Evolutionary conservation across 2,888 invertebrate genomes (phyloP).

Genomic region (Lamellibrachia columna): DNA sequence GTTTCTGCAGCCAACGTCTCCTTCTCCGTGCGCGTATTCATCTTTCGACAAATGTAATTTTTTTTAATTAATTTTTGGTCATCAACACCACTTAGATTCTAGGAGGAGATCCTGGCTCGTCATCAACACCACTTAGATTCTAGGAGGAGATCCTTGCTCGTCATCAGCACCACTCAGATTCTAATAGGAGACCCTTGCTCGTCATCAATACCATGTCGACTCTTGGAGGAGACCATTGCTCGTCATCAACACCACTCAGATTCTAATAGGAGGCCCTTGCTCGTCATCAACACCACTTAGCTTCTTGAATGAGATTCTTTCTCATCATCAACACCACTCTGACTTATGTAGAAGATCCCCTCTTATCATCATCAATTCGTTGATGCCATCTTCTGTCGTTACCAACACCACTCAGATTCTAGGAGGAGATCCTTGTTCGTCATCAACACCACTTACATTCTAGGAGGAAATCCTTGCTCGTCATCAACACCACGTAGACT

Average conservation of each 20-base stretch:
- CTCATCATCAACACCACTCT: no score
- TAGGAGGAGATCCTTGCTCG: not conserved
- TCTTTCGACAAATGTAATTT: no score
- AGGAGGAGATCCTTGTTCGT: not conserved
- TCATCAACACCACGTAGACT: not conserved
- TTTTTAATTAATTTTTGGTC: no score
- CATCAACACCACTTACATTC: not conserved
- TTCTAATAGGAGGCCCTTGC: not conserved
- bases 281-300: not conserved
- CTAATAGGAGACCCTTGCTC: not conserved
- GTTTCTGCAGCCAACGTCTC: no score
- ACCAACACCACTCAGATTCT: not conserved
- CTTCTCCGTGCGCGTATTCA: no score
- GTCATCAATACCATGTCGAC: not conserved
- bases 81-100: not conserved
- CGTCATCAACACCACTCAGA: not conserved
- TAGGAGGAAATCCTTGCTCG: no score
- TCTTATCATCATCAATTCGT: no score
- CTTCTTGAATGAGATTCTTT: no score
- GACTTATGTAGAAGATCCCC: no score
- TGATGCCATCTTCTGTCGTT: not conserved
- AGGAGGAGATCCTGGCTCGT: not conserved
- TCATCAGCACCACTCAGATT: not conserved
- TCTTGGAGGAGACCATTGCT: not conserved
- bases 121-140: not conserved